Evolutionary conservation across 2,888 invertebrate genomes (phyloP).

Genomic region (Blomia tropicalis): DNA sequence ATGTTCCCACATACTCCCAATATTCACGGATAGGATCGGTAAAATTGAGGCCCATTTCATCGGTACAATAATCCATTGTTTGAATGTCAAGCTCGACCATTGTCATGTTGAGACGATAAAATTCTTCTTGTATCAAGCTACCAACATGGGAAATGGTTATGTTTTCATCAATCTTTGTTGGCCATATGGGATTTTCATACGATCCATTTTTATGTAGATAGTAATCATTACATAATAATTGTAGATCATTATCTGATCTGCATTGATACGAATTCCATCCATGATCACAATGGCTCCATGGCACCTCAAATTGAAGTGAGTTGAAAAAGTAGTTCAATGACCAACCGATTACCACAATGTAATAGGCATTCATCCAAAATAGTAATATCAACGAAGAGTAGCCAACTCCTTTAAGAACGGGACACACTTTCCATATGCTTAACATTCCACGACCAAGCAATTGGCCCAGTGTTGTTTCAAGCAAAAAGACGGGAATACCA

Average conservation of each 20-base stretch:
- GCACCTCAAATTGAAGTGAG: constrained; percentile 48
- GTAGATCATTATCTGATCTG: constrained; percentile 70
- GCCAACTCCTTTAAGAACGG: constrained; percentile 4
- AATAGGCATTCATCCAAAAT: constrained; percentile 84
- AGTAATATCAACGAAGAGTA: not conserved
- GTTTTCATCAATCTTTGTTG: too few relatives aligned
- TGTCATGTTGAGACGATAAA: too few relatives aligned
- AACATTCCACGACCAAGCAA: not conserved
- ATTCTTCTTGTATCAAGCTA: too few relatives aligned
- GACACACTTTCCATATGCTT: constrained; percentile 1
- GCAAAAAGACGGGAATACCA: constrained; percentile 1
- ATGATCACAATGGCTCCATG: constrained; percentile 83
- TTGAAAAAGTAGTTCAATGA: constrained; percentile 86
- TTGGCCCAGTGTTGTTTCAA: not conserved
- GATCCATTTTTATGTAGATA: too few relatives aligned
- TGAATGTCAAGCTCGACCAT: too few relatives aligned
- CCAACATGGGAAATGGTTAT: too few relatives aligned
- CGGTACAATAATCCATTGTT: not conserved
- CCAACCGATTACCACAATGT: constrained; percentile 96
- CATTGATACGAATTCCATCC: constrained; percentile 86
- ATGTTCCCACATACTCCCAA: constrained; percentile 57
- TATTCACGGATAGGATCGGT: constrained; percentile 93
- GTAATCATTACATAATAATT: constrained; percentile 40
- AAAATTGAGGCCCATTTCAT: constrained; percentile 40
- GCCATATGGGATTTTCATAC: too few relatives aligned